Conservation (phyloP, 2,797 vertebrate genomes). For the Onychomys leucogaster region DNA sequence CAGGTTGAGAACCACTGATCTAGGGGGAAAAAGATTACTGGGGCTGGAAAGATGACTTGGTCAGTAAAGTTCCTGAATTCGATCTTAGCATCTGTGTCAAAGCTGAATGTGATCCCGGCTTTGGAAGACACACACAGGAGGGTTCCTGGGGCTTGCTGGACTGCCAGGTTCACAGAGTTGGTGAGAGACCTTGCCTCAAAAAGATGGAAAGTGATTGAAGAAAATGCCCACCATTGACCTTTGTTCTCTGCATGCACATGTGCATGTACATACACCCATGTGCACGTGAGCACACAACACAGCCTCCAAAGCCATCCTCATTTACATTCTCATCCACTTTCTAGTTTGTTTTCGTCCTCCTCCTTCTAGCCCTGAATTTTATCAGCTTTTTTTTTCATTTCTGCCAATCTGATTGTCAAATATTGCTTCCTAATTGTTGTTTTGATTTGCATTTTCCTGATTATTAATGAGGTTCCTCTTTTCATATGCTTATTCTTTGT, state of each 20-base stretch:
- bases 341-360: neutral
- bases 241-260: neutral
- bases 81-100: neutral
- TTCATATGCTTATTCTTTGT: constrained; percentile 49
- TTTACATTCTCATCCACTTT: neutral
- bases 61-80: neutral
- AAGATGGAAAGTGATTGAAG: neutral
- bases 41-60: neutral
- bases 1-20: neutral
- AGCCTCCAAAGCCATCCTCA: neutral
- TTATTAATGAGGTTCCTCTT: constrained; percentile 57
- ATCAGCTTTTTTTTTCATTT: constrained; percentile 24
- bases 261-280: rapidly evolving
- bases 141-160: neutral
- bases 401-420: constrained; percentile 56
- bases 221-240: neutral
- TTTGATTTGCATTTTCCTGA: constrained; percentile 64
- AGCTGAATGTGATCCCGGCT: neutral
- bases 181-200: neutral
- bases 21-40: neutral
- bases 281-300: neutral
- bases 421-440: constrained; percentile 21
- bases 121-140: neutral
- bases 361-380: neutral
- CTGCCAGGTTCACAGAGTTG: neutral